Conservation (phyloP, 2,888 invertebrate species). For the Agrochola lota region DNA sequence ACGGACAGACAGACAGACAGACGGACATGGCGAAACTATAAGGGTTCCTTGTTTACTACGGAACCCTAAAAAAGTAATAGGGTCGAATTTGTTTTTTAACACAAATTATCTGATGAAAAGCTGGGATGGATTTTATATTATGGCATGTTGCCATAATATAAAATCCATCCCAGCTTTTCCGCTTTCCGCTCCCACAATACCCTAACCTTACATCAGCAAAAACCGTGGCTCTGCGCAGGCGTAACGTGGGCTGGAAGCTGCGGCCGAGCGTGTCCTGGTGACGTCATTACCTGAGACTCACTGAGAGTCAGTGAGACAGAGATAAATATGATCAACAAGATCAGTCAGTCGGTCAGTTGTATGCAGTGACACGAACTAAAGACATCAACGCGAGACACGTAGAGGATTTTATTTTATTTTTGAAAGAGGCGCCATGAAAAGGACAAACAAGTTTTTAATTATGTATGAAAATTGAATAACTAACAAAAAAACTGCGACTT, state of each 20-base stretch:
- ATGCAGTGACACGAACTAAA: constrained; percentile 59
- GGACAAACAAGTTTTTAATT: too few relatives aligned
- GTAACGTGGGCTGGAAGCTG: constrained; percentile 75
- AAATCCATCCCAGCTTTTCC: background rate
- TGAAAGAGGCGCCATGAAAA: too few relatives aligned
- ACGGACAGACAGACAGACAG: too few relatives aligned
- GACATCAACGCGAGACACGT: constrained; percentile 67
- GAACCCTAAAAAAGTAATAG: too few relatives aligned
- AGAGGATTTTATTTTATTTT: too few relatives aligned
- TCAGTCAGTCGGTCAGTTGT: constrained; percentile 5
- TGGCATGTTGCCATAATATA: background rate
- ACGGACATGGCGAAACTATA: too few relatives aligned
- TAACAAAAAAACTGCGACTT: too few relatives aligned
- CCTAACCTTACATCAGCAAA: constrained; percentile 46
- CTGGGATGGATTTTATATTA: too few relatives aligned
- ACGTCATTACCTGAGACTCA: constrained; percentile 65
- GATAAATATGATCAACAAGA: constrained; percentile 28
- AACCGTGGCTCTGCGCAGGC: constrained; percentile 68
- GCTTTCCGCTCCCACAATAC: constrained; percentile 34
- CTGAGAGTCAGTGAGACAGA: constrained; percentile 13
- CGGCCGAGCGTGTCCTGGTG: constrained; percentile 68
- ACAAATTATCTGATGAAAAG: too few relatives aligned
- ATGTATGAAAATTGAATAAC: too few relatives aligned
- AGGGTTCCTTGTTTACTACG: too few relatives aligned
- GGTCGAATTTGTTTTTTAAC: too few relatives aligned